These are phyloP conservation scores for Agonopterix alstromeriana DNA, from an alignment of 2,888 invertebrate species.

Conservation along the genomic window DNA sequence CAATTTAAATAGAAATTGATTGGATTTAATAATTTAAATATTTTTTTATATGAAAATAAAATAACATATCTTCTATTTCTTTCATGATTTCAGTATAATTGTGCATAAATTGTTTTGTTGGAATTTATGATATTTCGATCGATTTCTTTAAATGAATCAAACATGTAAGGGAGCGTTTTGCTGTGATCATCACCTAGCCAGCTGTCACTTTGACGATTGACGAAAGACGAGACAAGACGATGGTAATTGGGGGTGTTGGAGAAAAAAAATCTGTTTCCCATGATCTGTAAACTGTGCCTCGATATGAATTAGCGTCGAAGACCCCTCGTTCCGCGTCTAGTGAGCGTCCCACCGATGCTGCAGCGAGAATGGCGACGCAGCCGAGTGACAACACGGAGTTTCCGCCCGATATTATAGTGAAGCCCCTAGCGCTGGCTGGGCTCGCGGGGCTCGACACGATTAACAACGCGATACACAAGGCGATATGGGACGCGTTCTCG, in stretches of 20 bases:
- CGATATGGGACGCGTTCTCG: slow-evolving; percentile 95
- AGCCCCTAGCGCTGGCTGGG: slow-evolving; percentile 91
- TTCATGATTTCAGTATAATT: too few relatives aligned
- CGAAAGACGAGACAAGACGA: slow-evolving; percentile 25
- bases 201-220: slow-evolving; percentile 1
- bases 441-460: slow-evolving; percentile 91
- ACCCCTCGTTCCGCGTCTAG: slow-evolving; percentile 3
- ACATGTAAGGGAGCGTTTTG: too few relatives aligned
- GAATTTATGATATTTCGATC: too few relatives aligned
- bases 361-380: slow-evolving; percentile 66
- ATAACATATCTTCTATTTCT: too few relatives aligned
- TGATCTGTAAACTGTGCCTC: slow-evolving; percentile 12
- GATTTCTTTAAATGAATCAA: too few relatives aligned
- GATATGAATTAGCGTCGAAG: slow-evolving; percentile 23
- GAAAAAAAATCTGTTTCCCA: slow-evolving; percentile 16
- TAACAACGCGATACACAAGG: slow-evolving; percentile 91
- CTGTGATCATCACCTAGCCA: too few relatives aligned
- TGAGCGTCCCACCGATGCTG: slow-evolving; percentile 2
- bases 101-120: too few relatives aligned
- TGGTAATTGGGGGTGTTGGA: slow-evolving; percentile 42
- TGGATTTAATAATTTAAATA: too few relatives aligned
- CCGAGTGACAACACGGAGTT: slow-evolving; percentile 80
- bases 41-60: too few relatives aligned
- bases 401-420: slow-evolving; percentile 89
- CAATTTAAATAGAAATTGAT: too few relatives aligned